Conservation (phyloP, 2,113 vertebrate species). For the Tragulus kanchil region DNA sequence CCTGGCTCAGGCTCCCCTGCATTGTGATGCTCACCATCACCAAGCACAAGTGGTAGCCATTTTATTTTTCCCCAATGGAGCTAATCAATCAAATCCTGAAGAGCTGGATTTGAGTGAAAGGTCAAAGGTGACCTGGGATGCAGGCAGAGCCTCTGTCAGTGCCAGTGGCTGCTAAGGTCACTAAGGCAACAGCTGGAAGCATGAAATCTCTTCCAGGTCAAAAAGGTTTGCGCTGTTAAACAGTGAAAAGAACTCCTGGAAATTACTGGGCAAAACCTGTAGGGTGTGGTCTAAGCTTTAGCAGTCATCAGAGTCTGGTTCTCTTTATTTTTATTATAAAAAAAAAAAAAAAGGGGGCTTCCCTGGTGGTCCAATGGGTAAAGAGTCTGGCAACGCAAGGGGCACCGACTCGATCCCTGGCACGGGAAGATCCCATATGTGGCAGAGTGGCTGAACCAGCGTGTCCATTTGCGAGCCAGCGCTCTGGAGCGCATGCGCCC, state of each 20-base stretch:
- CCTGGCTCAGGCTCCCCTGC: background rate
- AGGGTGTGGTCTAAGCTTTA: background rate
- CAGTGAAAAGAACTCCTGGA: background rate
- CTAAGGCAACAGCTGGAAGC: background rate
- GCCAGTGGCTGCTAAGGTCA: background rate
- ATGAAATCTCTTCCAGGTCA: background rate
- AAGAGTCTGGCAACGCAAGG: too few species aligned
- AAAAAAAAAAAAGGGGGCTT: background rate
- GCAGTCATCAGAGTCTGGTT: background rate
- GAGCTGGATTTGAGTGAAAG: background rate
- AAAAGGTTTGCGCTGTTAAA: background rate
- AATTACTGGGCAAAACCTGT: background rate
- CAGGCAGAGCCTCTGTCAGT: background rate
- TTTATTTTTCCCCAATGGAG: background rate
- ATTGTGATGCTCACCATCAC: background rate
- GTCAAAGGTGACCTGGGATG: background rate
- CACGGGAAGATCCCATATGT: too few species aligned
- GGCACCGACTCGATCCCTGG: too few species aligned
- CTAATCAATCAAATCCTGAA: constrained; percentile 44
- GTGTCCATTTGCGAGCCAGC: too few species aligned
- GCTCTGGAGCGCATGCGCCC: too few species aligned
- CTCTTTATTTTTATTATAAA: background rate
- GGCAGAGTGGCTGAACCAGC: too few species aligned
- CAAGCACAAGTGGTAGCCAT: background rate
- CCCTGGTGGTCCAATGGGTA: too few species aligned